A percentile compares a stretch with the other conserved stretches of the same genome.
These are phyloP conservation scores for Notamacropus eugenii DNA, from an alignment of 2,797 vertebrate genomes.

Conservation along the genomic window DNA sequence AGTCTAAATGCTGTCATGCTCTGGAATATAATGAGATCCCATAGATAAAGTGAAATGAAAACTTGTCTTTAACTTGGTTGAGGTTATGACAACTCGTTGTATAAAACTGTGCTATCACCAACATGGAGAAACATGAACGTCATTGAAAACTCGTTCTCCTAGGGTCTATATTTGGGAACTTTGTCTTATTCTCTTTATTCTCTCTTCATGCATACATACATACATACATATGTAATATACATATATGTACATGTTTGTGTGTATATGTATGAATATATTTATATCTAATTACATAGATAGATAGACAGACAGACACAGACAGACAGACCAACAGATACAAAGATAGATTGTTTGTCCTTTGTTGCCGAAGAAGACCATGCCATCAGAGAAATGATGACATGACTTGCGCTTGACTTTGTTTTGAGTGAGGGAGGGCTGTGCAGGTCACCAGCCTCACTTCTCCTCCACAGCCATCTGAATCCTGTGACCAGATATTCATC, in stretches of 20 bases:
- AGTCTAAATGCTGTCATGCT: slow-evolving; percentile 9
- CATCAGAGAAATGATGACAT: no score
- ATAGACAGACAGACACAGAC: no score
- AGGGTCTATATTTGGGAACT: background rate
- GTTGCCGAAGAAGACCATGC: no score
- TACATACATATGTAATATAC: background rate
- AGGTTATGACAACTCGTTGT: slow-evolving; percentile 26
- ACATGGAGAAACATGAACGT: background rate
- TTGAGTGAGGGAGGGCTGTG: no score
- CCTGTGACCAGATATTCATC: no score
- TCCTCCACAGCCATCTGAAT: no score
- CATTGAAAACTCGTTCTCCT: background rate
- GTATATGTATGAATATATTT: background rate
- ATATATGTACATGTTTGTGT: background rate
- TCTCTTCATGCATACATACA: no score
- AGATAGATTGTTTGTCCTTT: no score
- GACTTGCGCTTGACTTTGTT: no score
- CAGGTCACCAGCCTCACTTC: no score
- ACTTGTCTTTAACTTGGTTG: slow-evolving; percentile 2
- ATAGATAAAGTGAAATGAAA: slow-evolving; percentile 31
- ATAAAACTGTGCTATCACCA: slow-evolving; percentile 19
- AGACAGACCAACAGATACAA: no score
- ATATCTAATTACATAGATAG: background rate
- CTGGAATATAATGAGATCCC: slow-evolving; percentile 22
- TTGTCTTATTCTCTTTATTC: background rate